Evolutionary conservation across 2,888 invertebrate genomes (phyloP).

Genomic region (Phragmatobia fuliginosa): DNA sequence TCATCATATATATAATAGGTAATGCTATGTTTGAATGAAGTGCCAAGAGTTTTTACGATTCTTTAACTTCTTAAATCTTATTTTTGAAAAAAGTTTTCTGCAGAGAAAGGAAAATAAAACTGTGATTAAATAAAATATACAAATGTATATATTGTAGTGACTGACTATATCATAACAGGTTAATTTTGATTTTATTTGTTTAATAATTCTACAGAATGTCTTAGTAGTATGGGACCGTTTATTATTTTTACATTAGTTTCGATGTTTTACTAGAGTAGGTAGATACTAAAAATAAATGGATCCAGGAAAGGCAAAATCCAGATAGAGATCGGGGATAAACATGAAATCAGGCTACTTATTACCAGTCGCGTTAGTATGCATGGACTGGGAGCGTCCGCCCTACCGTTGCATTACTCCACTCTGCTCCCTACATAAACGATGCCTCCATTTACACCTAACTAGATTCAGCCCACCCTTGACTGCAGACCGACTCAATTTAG

Average conservation of each 20-base stretch:
- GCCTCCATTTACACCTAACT: conserved; percentile 74
- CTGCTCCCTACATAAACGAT: conserved; percentile 73
- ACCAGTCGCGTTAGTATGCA: conserved; percentile 83
- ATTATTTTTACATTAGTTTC: neutral
- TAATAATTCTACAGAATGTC: neutral
- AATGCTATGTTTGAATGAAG: neutral
- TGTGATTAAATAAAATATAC: neutral
- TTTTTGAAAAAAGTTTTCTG: neutral
- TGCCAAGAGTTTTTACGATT: neutral
- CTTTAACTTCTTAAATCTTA: too few relatives aligned
- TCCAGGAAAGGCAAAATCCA: conserved; percentile 25
- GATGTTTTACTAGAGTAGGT: conserved; percentile 5
- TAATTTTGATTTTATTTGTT: too few relatives aligned
- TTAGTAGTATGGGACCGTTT: neutral
- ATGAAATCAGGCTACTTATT: conserved; percentile 80
- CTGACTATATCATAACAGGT: neutral
- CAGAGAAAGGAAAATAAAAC: neutral
- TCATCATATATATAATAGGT: neutral
- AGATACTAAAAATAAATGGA: conserved; percentile 24
- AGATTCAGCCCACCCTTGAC: conserved; percentile 61
- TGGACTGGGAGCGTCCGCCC: conserved; percentile 79
- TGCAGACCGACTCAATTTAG: conserved; percentile 66
- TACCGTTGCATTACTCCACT: conserved; percentile 65
- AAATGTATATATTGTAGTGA: neutral
- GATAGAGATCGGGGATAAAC: conserved; percentile 64